Conservation (phyloP, 1,140 invertebrate species). For the Dermatophagoides farinae region DNA sequence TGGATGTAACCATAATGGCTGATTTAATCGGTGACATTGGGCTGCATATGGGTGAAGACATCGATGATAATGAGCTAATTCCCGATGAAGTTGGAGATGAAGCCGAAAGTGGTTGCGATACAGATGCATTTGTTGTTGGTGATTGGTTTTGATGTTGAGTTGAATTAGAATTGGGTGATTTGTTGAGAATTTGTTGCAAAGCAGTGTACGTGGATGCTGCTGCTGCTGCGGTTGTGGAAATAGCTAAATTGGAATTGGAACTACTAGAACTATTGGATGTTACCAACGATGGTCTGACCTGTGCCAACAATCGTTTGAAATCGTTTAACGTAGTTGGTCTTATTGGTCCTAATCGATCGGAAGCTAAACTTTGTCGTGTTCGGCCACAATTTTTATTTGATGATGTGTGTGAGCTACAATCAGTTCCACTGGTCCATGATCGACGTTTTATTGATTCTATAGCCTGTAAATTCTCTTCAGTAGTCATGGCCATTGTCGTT, state of each 20-base stretch:
- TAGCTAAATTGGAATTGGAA: not conserved
- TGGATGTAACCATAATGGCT: not conserved
- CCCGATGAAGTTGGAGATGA: not conserved
- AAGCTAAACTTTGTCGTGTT: conserved; percentile 24
- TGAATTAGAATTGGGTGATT: not conserved
- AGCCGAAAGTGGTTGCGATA: not conserved
- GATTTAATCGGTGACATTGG: not conserved
- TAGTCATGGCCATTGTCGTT: not conserved
- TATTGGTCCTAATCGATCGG: conserved; percentile 29
- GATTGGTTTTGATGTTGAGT: not conserved
- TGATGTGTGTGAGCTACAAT: not conserved
- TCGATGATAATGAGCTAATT: not conserved
- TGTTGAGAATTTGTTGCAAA: not conserved
- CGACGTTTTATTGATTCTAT: not conserved
- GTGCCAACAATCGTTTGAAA: conserved; percentile 54
- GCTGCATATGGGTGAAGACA: not conserved
- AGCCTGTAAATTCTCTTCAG: not conserved
- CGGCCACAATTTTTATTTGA: not conserved
- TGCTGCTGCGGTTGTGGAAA: not conserved
- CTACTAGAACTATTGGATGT: conserved; percentile 22
- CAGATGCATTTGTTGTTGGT: not conserved
- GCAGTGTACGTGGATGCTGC: not conserved
- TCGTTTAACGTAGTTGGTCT: conserved; percentile 31
- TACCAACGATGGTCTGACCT: conserved; percentile 36
- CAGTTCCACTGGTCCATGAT: not conserved